Conservation (phyloP, 2,113 vertebrate species). For the Prietella phreatophila region DNA sequence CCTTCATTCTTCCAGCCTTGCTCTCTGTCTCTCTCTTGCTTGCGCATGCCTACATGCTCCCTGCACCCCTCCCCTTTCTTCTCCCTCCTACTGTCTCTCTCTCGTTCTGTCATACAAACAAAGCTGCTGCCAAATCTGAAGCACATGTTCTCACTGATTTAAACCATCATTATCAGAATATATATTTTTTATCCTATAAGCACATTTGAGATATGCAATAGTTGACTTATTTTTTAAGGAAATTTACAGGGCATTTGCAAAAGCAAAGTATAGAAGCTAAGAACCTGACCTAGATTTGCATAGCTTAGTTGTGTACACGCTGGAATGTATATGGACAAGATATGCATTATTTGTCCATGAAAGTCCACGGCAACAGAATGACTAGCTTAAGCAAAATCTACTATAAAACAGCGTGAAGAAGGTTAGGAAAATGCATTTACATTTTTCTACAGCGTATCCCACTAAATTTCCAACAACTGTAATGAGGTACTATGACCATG, state of each 20-base stretch:
- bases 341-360: not conserved
- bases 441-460: not conserved
- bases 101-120: constrained; percentile 45
- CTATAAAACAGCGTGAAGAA: not conserved
- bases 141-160: constrained; percentile 59
- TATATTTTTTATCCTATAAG: constrained; percentile 28
- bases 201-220: constrained; percentile 27
- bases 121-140: constrained; percentile 66
- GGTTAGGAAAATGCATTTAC: not conserved
- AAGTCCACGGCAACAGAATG: constrained; percentile 1
- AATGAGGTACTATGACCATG: not conserved
- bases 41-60: constrained; percentile 34
- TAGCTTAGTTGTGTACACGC: not conserved
- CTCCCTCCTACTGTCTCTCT: constrained; percentile 54
- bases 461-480: not conserved
- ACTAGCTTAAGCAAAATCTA: not conserved
- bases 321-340: not conserved
- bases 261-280: constrained; percentile 27
- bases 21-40: constrained; percentile 35
- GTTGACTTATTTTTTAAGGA: not conserved
- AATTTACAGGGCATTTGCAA: not conserved
- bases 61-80: constrained; percentile 56
- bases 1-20: constrained; percentile 55
- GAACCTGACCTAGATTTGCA: constrained; percentile 45
- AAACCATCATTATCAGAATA: constrained; percentile 36